Evolutionary conservation across 2,797 vertebrate species (phyloP).

Genomic region (Cryptoblepharus egeriae): DNA sequence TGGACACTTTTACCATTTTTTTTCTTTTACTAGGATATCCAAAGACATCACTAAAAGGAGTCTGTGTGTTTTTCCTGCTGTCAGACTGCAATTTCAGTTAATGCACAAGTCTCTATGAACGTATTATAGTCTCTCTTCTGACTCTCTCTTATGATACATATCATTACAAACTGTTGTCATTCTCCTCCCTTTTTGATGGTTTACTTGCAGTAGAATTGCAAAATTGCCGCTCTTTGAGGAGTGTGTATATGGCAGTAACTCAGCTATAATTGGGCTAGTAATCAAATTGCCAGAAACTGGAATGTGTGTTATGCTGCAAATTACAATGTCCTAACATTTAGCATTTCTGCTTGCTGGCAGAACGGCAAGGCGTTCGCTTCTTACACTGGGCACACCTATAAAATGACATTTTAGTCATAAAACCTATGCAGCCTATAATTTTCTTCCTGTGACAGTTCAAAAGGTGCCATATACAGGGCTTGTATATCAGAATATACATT

Average conservation of each 20-base stretch:
- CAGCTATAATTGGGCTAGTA: not conserved
- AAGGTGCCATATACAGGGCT: not conserved
- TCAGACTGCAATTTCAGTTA: not conserved
- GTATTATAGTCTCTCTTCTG: not conserved
- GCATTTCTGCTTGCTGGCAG: not conserved
- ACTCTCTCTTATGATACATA: not conserved
- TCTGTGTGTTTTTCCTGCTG: not conserved
- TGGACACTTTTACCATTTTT: not conserved
- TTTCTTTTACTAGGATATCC: not conserved
- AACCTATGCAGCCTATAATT: constrained; percentile 7
- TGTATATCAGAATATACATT: not conserved
- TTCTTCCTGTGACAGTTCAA: not conserved
- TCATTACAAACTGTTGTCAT: not conserved
- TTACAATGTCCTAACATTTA: not conserved
- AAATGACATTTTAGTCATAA: not conserved
- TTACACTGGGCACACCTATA: not conserved
- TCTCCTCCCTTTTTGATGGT: not conserved
- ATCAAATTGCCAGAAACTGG: not conserved
- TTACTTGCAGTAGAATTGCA: not conserved
- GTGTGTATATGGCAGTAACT: not conserved
- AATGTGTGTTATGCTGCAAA: not conserved
- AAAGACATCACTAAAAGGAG: not conserved
- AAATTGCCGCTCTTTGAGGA: not conserved
- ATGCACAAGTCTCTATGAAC: too few species aligned
- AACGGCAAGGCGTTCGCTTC: not conserved